Evolutionary conservation across 2,888 invertebrate species (phyloP).

Genomic region (Hoplodrina blanda): DNA sequence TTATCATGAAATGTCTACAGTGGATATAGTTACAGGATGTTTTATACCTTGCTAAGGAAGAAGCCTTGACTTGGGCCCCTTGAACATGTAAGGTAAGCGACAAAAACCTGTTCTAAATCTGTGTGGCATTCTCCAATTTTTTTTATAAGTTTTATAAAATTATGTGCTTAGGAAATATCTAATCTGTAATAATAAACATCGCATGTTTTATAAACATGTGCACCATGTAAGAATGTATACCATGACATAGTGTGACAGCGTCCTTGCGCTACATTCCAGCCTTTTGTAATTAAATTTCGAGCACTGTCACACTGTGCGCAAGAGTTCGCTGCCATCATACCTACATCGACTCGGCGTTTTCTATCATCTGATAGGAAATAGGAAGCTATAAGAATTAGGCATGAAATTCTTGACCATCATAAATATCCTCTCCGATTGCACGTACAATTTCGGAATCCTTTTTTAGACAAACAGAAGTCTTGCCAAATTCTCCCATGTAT

Average conservation of each 20-base stretch:
- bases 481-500: constrained; percentile 21
- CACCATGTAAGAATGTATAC: neutral
- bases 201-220: too few relatives aligned
- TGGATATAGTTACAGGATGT: constrained; percentile 13
- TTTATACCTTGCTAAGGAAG: constrained; percentile 4
- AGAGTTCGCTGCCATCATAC: constrained; percentile 4
- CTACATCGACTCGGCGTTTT: constrained; percentile 1
- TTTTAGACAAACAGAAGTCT: constrained; percentile 17
- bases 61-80: neutral
- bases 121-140: neutral
- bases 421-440: constrained; percentile 10
- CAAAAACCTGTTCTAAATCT: constrained; percentile 14
- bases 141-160: neutral
- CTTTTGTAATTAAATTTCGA: constrained; percentile 7
- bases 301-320: neutral
- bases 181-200: too few relatives aligned
- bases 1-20: neutral
- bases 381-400: constrained; percentile 1
- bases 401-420: constrained; percentile 17
- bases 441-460: constrained; percentile 33
- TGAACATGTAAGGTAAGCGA: constrained; percentile 25
- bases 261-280: constrained; percentile 35
- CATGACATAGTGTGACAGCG: constrained; percentile 15
- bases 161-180: neutral
- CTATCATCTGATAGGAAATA: constrained; percentile 3